A percentile compares a stretch with the other conserved stretches of the same genome.
Evolutionary conservation across 2,113 vertebrate genomes (phyloP).

Genomic region (Thermophis baileyi): DNA sequence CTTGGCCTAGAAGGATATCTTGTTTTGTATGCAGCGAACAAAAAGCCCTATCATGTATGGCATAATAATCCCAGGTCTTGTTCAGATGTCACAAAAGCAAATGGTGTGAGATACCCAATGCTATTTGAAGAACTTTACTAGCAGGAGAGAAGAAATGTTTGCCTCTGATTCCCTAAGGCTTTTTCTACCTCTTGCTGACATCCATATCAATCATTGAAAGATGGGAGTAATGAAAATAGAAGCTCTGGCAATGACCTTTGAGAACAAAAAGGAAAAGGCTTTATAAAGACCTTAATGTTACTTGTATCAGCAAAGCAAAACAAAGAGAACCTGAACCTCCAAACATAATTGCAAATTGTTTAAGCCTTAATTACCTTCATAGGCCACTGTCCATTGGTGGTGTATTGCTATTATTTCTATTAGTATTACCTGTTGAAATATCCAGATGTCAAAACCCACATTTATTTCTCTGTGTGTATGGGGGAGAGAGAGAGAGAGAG

Average conservation of each 20-base stretch:
- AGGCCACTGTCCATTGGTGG: neutral
- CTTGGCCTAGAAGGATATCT: neutral
- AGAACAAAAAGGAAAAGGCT: neutral
- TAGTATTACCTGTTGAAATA: neutral
- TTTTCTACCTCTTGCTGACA: neutral
- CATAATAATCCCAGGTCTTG: constrained; percentile 10
- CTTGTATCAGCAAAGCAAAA: neutral
- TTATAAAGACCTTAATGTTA: neutral
- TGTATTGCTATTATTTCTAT: neutral
- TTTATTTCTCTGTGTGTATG: neutral
- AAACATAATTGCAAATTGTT: neutral
- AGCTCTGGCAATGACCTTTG: neutral
- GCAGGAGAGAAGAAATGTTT: neutral
- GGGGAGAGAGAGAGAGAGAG: too few species aligned
- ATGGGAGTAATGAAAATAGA: neutral
- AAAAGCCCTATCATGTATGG: neutral
- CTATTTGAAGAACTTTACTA: constrained; percentile 7
- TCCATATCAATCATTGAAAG: neutral
- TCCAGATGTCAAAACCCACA: neutral
- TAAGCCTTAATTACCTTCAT: neutral
- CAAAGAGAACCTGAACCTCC: neutral
- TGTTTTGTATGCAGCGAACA: neutral
- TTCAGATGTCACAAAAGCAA: constrained; percentile 1
- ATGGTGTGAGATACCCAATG: neutral
- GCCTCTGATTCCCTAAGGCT: neutral